phyloP scores from a whole-genome alignment of 2,797 vertebrate genomes.

The Tapirus indicus region DNA sequence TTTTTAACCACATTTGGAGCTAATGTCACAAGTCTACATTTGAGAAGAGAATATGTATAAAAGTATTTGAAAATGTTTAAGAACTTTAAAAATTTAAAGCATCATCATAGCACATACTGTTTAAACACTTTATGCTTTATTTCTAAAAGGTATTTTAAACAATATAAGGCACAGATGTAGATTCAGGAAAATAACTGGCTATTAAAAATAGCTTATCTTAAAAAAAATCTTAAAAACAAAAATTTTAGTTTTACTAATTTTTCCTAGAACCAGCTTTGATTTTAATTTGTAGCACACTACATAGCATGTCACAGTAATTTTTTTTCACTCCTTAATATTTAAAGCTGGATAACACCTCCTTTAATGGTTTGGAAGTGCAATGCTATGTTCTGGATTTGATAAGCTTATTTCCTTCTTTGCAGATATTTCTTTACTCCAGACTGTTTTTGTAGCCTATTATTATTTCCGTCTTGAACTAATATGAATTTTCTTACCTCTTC shows the following conservation, averaged over 20 bases:
- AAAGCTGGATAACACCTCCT: background rate
- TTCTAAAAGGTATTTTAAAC: conserved; percentile 42
- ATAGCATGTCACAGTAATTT: background rate
- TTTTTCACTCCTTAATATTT: background rate
- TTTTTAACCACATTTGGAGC: background rate
- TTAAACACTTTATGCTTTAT: background rate
- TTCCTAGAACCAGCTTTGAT: background rate
- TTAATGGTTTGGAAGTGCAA: background rate
- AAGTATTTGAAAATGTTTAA: conserved; percentile 31
- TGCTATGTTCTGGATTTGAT: background rate
- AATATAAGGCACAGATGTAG: background rate
- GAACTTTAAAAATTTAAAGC: background rate
- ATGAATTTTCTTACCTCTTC: background rate
- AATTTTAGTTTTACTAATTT: conserved; percentile 35
- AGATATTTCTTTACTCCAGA: background rate
- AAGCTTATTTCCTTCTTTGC: conserved; percentile 20
- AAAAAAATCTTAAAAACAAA: background rate
- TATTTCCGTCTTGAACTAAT: background rate
- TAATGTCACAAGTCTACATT: background rate
- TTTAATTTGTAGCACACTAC: background rate
- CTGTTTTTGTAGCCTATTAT: background rate
- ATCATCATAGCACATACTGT: background rate
- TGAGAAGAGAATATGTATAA: conserved; percentile 11
- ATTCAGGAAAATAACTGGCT: background rate
- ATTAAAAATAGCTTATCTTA: background rate